Evolutionary conservation across 2,888 invertebrate species (phyloP), one percentile per base, ranked within the genome.

Genomic region (Euclidia mi): DNA sequence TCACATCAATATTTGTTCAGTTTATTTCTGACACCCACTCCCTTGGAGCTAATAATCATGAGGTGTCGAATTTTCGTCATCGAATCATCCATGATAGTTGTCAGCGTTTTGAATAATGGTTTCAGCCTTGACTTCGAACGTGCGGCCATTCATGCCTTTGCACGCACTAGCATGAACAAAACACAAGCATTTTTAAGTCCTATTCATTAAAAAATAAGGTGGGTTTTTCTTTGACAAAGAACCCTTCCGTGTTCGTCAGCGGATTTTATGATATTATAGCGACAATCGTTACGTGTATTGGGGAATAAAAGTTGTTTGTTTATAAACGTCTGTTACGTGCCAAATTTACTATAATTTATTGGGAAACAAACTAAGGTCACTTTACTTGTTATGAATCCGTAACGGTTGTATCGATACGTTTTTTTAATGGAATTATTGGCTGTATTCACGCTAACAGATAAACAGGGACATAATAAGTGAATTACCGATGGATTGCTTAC

Each of bases 221-320:
- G 12, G 1, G 9, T 56, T 61, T 60, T 75, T 12, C 3, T 10
- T 4, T 37, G 0, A 37, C 11, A 6, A 4, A 1, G 15, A 12
- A 15, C 4, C 20, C 25, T 53, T 52, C 35, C 51, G 50, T 76
- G 57, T 50, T 49, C 40, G 56, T 52, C 17, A 44, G 32, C 45
- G 53, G 38, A 71, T 68, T 72, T 62, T 71, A 75, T 65, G 72
- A 65, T 75, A 71, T 72, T 70, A 66, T 59, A 65, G 76, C 58
- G 75, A 71, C 68, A 75, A 75, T 67, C 60, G 58, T 67, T 75
- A 64, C 56, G 68, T 72, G 76, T 75, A 65, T 68, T 68, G 61
- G 75, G 72, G 28, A 67, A 75, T 75, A 75, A 75, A 75, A 71
- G 76, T 72, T 71, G 69, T 68, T 75, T 58, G 65, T 71, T 72